Percentiles rank a stretch among this genome's conserved stretches.
These are phyloP conservation scores for Neogobius melanostomus DNA, from an alignment of 2,113 vertebrate species.

Conservation along the genomic window DNA sequence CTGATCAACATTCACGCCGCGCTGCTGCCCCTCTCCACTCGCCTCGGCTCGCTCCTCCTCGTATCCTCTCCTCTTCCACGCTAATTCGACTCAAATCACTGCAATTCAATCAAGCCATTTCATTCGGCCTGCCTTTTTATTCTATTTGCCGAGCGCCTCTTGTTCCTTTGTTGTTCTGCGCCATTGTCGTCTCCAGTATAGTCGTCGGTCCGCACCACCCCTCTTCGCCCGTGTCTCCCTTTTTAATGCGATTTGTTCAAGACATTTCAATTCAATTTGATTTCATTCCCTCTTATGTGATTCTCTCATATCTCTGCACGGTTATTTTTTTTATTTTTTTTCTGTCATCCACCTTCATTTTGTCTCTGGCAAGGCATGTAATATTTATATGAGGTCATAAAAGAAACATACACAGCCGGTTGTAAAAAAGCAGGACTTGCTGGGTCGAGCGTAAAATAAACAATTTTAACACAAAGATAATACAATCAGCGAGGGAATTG, in stretches of 20 bases:
- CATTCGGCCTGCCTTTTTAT: constrained; percentile 21
- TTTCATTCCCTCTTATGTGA: constrained; percentile 33
- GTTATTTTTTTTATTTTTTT: constrained; percentile 7
- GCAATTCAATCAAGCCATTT: constrained; percentile 42
- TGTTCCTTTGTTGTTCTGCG: constrained; percentile 32
- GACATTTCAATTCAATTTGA: constrained; percentile 35
- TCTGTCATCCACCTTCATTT: constrained; percentile 15
- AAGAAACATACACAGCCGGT: constrained; percentile 40
- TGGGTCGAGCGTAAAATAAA: constrained; percentile 54
- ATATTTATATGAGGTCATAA: constrained; percentile 60
- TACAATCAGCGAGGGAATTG: constrained; percentile 21
- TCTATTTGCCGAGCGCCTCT: constrained; percentile 5
- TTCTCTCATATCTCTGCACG: constrained; percentile 12
- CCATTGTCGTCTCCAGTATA: constrained; percentile 40
- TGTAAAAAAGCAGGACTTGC: constrained; percentile 30
- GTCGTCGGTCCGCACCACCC: constrained; percentile 37
- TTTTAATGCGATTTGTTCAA: constrained; percentile 39
- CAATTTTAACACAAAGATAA: constrained; percentile 42
- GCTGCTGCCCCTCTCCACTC: constrained; percentile 14
- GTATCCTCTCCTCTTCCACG: constrained; percentile 10
- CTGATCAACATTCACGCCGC: constrained; percentile 62
- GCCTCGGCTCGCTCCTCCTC: constrained; percentile 7
- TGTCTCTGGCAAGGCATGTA: constrained; percentile 53
- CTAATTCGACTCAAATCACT: constrained; percentile 39
- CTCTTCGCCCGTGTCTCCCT: constrained; percentile 30